A percentile compares a stretch with the other conserved stretches of the same genome.
Conservation (phyloP, 2,797 vertebrate species). For the Taenioides sp. region DNA sequence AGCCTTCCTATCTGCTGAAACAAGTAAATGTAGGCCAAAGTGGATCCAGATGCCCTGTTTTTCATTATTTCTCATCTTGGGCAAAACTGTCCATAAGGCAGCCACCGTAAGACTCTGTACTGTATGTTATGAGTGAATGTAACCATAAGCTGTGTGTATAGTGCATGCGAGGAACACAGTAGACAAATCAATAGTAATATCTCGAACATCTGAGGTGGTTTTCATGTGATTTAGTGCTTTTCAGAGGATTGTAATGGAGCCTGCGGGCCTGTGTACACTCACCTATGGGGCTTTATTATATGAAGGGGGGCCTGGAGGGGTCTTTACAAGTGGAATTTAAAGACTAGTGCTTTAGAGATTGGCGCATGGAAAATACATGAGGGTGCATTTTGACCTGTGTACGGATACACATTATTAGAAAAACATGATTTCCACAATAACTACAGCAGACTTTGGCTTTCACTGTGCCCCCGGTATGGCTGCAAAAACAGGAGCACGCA, state of each 20-base stretch:
- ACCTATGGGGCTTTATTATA: conserved; percentile 16
- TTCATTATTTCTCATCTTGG: neutral
- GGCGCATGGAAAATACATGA: neutral
- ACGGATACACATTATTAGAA: neutral
- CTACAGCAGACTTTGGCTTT: neutral
- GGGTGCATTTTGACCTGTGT: neutral
- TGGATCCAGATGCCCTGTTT: conserved; percentile 34
- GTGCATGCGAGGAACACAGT: neutral
- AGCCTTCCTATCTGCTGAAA: conserved; percentile 2
- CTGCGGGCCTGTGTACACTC: conserved; percentile 12
- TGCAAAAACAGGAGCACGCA: no score
- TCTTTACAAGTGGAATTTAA: neutral
- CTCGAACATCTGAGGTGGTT: conserved; percentile 16
- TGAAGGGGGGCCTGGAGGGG: neutral
- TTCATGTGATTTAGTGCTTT: conserved; percentile 26
- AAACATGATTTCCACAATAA: neutral
- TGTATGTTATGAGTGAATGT: neutral
- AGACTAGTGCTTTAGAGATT: neutral
- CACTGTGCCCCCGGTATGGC: no score
- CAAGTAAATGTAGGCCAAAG: conserved; percentile 9
- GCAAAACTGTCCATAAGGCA: neutral
- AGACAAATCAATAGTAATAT: neutral
- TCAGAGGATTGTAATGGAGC: conserved; percentile 15
- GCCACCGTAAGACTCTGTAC: neutral
- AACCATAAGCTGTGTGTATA: neutral